These are phyloP conservation scores for Trissolcus basalis DNA, from an alignment of 1,140 invertebrate species.

Conservation along the genomic window DNA sequence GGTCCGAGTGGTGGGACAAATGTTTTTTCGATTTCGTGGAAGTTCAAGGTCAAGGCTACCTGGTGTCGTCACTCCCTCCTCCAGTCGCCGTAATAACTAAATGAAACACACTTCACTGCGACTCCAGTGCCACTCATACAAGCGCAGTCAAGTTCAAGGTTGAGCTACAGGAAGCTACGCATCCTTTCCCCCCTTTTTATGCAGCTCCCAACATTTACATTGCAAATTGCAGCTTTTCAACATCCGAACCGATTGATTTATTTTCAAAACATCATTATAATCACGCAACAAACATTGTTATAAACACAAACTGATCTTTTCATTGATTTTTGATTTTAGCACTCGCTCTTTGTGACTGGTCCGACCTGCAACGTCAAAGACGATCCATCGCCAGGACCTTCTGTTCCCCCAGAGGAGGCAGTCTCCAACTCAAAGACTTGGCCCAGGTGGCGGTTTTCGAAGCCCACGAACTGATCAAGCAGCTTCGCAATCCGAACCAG, in stretches of 20 bases:
- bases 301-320: background rate
- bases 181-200: constrained; percentile 21
- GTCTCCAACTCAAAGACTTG: constrained; percentile 81
- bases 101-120: constrained; percentile 29
- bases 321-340: constrained; percentile 79
- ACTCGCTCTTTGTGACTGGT: constrained; percentile 90
- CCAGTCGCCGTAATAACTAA: constrained; percentile 43
- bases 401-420: constrained; percentile 85
- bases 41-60: constrained; percentile 63
- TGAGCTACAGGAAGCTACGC: constrained; percentile 46
- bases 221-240: background rate
- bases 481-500: constrained; percentile 70
- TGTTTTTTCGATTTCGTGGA: constrained; percentile 60
- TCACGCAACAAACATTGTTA: too few relatives aligned
- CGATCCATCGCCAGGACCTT: constrained; percentile 85
- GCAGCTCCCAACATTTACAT: too few relatives aligned
- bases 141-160: constrained; percentile 62
- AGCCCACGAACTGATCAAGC: constrained; percentile 77
- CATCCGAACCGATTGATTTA: too few relatives aligned
- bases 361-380: constrained; percentile 84
- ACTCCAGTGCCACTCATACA: constrained; percentile 49
- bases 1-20: constrained; percentile 54
- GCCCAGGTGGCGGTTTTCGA: constrained; percentile 80
- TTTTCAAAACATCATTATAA: too few relatives aligned
- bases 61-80: constrained; percentile 55